Percentiles rank a stretch among this genome's conserved stretches.
These are phyloP conservation scores for Zosterops japonicus DNA, from an alignment of 2,113 vertebrate genomes.

Conservation along the genomic window DNA sequence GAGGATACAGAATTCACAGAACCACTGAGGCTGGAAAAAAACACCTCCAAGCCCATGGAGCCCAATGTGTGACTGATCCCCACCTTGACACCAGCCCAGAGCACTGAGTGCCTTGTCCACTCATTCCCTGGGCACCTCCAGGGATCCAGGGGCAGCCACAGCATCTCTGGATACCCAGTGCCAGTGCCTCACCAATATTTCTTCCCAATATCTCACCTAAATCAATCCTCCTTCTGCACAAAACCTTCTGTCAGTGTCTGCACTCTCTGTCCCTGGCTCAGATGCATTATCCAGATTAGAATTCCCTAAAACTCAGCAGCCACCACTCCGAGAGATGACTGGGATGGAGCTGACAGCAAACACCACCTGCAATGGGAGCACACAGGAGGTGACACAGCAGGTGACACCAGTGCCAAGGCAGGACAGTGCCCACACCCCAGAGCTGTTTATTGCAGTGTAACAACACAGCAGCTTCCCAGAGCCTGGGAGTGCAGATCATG, in stretches of 20 bases:
- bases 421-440: background rate
- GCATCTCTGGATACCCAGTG: background rate
- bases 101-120: background rate
- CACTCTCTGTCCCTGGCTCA: background rate
- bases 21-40: background rate
- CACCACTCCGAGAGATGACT: background rate
- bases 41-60: background rate
- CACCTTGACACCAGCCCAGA: background rate
- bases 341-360: background rate
- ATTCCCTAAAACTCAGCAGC: background rate
- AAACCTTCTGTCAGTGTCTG: background rate
- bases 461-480: background rate
- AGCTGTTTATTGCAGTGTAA: background rate
- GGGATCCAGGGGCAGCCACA: background rate
- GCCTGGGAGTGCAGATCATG: background rate
- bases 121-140: background rate
- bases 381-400: background rate
- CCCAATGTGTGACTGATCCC: background rate
- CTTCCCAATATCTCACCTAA: background rate
- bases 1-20: accelerated
- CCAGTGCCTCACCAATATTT: accelerated
- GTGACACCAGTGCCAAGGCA: background rate
- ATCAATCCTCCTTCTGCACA: background rate
- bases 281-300: accelerated
- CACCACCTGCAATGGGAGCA: accelerated